Base-by-base conservation (phyloP, 2,797 vertebrate genomes). In the Myotis pilosus region DNA sequence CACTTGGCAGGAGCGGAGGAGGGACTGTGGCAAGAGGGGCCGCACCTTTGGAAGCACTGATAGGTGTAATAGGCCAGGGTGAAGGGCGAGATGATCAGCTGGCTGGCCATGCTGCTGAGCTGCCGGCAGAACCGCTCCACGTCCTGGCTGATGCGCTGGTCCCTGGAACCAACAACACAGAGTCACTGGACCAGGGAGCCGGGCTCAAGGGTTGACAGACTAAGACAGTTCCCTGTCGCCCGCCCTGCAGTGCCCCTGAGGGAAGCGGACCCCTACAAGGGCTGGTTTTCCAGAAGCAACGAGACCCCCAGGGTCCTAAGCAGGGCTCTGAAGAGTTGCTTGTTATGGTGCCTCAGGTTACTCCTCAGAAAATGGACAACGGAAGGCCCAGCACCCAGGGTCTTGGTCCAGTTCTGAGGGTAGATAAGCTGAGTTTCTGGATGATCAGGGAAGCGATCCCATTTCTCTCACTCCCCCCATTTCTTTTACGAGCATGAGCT, bases 121-220 rank as follows among this genome's bases (percentile, higher is more conserved):
- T 99, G 99, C 92, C 98, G 99, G 97, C 99, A 99, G 97, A 99
- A 97, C 79, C 99, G 98, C 96, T 99, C 99, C 72, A 98, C 98
- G 8, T 99, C 99, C 98, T 99, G 99, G 97, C 99, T 99, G 98
- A 99, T 99, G 16, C 99, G 98, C 98, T 99, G 99, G 98, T 99
- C 99, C 94, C 99, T 99, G 97, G 0, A 49, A 53, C 66, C 96
- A 81, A 87, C 0, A 0, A 78, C 38, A 93, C 8, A 55, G 36
- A 78, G 69, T 17, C 4, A 55, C 10, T 49, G 33, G 38, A 53
- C 20, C n/a, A 44, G 72, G 8, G 20, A 36, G 82, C 41, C 1
- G 51, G 38, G 75, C 25, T 72, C 3, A 2, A 10, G 55, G 44
- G 41, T 9, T 0, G 25, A 30, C 23, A 28, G 28, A 23, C 16